Evolutionary conservation across 2,113 vertebrate genomes (phyloP).

Genomic region (Cephalopterus ornatus): DNA sequence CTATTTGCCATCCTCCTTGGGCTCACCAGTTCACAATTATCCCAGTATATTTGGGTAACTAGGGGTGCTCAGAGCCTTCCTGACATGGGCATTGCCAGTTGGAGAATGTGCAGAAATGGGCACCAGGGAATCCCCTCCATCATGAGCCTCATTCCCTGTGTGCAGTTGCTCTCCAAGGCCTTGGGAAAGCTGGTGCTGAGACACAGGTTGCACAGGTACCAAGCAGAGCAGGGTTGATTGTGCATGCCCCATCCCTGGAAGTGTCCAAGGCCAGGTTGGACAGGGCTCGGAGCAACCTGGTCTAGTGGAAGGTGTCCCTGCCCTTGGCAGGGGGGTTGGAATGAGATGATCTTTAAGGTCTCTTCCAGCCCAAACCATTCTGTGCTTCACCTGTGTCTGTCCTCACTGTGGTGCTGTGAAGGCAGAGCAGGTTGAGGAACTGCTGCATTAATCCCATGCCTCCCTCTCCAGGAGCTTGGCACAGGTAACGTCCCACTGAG

Average conservation of each 20-base stretch:
- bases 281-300: not conserved
- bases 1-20: not conserved
- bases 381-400: fast-evolving
- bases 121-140: not conserved
- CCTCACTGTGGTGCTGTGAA: fast-evolving
- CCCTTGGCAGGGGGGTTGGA: not conserved
- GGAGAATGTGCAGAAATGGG: not conserved
- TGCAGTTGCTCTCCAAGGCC: not conserved
- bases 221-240: not conserved
- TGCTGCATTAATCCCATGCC: not conserved
- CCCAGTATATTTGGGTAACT: not conserved
- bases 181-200: not conserved
- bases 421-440: not conserved
- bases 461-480: not conserved
- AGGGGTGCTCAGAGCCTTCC: too few species aligned
- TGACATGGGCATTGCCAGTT: fast-evolving
- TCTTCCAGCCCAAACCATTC: not conserved
- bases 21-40: not conserved
- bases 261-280: not conserved
- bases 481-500: fast-evolving
- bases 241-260: not conserved
- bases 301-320: not conserved
- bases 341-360: not conserved
- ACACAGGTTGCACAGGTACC: too few species aligned
- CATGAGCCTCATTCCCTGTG: fast-evolving